phyloP scores from a whole-genome alignment of 2,797 vertebrate species.

The Eremophila alpestris region DNA sequence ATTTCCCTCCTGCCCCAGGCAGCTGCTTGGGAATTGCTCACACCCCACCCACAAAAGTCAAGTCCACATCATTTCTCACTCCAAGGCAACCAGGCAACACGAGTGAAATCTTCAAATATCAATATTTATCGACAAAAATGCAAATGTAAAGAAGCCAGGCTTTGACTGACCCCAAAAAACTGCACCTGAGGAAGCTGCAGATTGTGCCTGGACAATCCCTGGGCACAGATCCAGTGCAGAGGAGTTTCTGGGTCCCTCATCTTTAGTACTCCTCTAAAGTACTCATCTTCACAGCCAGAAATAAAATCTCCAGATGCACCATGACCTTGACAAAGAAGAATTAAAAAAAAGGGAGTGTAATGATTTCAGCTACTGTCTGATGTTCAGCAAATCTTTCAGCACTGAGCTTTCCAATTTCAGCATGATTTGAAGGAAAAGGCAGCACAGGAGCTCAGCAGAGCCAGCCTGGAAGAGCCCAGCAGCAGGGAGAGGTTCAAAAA shows the following conservation, averaged over 20 bases:
- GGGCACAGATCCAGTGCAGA: neutral
- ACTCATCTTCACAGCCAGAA: neutral
- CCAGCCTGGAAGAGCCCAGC: neutral
- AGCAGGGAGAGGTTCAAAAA: neutral
- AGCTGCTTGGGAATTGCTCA: neutral
- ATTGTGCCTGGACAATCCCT: accelerated
- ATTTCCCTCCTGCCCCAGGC: neutral
- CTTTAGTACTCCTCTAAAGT: no score
- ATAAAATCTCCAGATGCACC: neutral
- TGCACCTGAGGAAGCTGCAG: accelerated
- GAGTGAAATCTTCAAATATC: neutral
- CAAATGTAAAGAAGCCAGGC: neutral
- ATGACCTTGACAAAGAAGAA: neutral
- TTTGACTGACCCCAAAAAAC: neutral
- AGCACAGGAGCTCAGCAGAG: neutral
- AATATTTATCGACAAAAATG: neutral
- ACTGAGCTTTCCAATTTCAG: neutral
- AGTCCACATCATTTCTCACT: neutral
- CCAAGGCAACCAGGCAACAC: neutral
- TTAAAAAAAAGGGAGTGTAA: neutral
- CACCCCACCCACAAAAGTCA: neutral
- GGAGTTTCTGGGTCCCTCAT: neutral
- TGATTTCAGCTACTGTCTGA: neutral
- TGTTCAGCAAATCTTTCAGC: neutral
- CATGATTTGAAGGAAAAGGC: neutral